Evolutionary conservation across 2,888 invertebrate species (phyloP), one percentile per base, ranked within the genome.

Genomic region (Slavum lentiscoides): DNA sequence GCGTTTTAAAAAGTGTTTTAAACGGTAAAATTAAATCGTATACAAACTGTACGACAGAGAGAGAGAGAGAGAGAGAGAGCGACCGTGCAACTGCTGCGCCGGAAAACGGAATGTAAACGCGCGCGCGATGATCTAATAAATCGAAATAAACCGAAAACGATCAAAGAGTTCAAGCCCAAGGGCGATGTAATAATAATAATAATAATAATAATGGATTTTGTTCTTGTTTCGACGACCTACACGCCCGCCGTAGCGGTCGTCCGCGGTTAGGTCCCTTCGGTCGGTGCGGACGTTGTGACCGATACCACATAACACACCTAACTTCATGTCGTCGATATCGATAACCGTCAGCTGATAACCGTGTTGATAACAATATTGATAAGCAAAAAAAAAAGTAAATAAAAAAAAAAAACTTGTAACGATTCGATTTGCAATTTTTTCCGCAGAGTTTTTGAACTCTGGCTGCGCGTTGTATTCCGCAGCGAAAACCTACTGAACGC

Each of bases 81-180:
- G 9, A 62, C 15, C 21, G 66, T 6, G 4, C 7, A 49, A 21
- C 55, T 61, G n/a, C 11, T 4, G 30, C 30, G 4, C 39, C 6
- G n/a, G 5, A 8, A 74, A 59, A 30, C 59, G n/a, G 43, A 59
- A 30, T 49, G 43, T 43, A 23, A 74, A n/a, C 8, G 39, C 8
- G 8, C 39, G 39, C 43, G 30, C 30, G 30, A 43, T 43, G 9
- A 43, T 9, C 13, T 37, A 19, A 23, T 53, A 62, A 37, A 74
- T 30, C 11, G 13, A 64, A 74, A 53, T n/a, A 39, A 37, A 58
- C n/a, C 37, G 64, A 74, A n/a, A 37, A 55, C 19, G 66, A 30
- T 9, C 0, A 21, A 23, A 53, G 66, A 67, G 39, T 67, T 67
- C 67, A 58, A 58, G 58, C 49, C 43, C 68, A 76, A 76, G 75